These are phyloP conservation scores for Camelus dromedarius DNA, from an alignment of 2,113 vertebrate genomes.

Conservation along the genomic window DNA sequence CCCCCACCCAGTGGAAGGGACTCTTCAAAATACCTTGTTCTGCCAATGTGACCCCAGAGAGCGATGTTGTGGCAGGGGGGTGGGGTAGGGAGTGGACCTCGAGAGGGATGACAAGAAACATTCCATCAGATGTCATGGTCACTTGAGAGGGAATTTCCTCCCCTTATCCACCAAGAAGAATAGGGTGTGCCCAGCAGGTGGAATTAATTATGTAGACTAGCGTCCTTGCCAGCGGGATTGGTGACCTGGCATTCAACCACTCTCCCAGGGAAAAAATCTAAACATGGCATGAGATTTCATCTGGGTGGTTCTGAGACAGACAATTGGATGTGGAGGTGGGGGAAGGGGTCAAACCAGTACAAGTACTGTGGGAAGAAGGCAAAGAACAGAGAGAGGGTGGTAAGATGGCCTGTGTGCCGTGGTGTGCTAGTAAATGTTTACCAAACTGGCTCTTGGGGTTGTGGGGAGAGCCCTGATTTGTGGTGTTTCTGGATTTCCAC, in stretches of 20 bases:
- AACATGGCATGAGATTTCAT: conserved; percentile 66
- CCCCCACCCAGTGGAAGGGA: not conserved
- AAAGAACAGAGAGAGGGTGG: not conserved
- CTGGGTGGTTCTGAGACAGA: conserved; percentile 59
- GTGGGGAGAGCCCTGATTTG: not conserved
- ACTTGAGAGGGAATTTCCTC: conserved; percentile 4
- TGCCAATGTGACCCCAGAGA: not conserved
- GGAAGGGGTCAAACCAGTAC: not conserved
- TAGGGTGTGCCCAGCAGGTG: conserved; percentile 65
- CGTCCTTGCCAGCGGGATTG: conserved; percentile 1
- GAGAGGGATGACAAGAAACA: not conserved
- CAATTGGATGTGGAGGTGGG: not conserved
- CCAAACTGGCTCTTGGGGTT: not conserved
- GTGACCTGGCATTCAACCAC: conserved; percentile 66
- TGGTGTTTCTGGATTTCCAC: not conserved
- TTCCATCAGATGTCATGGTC: conserved; percentile 1
- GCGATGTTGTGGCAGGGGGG: not conserved
- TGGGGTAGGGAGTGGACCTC: not conserved
- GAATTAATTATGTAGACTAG: conserved; percentile 69
- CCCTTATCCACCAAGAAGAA: not conserved
- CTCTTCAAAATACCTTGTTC: not conserved
- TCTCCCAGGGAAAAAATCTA: conserved; percentile 46
- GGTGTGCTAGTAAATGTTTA: not conserved
- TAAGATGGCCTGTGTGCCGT: not conserved
- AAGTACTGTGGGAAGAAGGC: conserved; percentile 37